Evolutionary conservation across 2,113 vertebrate species (phyloP), one percentile per base, ranked within the genome.

Genomic region (Campylomormyrus numenius): DNA sequence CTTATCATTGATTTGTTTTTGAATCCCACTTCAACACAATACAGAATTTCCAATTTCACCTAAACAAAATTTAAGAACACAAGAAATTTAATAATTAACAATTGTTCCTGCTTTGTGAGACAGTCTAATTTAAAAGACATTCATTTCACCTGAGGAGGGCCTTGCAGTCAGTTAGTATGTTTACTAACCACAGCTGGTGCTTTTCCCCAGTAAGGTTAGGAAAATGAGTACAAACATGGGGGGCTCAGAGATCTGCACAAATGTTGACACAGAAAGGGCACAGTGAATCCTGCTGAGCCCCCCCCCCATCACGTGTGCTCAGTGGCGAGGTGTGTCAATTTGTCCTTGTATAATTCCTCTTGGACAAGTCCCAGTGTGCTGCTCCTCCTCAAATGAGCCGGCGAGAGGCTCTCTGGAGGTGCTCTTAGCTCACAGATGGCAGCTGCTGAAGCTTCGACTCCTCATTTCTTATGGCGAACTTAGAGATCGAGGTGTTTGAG

Each of bases 261-360:
- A 77, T 77, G 70, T 77, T 77, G 70, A 77, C 70, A 87, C 13
- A 87, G 7, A 53, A 53, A 87, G 49, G 52, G 49, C 52, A 50
- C 19, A 50, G 77, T 19, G 88, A 92, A 92, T 94, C 93, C 91
- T 94, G 94, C 94, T 95, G 93, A 95, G 94, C 50, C 27, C 50
- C 27, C 31, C 13, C 11, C 31, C 27, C 17, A 56, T 56, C 53
- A 87, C 13, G 31, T 53, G 85, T 35, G 85, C n/a, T 31, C 85
- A 35, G 85, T 39, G 90, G 89, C 85, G 90, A 93, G 93, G 93
- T 93, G 92, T 94, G 94, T 92, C 90, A 89, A 70, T 92, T 92
- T 92, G 91, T 94, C 91, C 92, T 92, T 92, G 90, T 93, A 77
- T 95, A 94, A 95, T 96, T 95, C 93, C 95, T 95, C 94, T 94